Evolutionary conservation across 1,140 invertebrate genomes (phyloP).

Genomic region (Atta colombica): DNA sequence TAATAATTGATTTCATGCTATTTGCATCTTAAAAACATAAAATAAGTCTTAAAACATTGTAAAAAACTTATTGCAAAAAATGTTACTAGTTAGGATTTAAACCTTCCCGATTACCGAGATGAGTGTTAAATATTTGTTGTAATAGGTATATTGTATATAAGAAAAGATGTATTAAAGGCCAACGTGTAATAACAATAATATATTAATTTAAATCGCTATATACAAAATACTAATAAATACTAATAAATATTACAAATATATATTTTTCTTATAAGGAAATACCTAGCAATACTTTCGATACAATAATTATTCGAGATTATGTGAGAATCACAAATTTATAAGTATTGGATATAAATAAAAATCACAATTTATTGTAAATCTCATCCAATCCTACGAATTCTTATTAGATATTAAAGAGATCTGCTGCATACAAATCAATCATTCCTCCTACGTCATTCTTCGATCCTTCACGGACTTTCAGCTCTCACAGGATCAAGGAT

Average conservation of each 20-base stretch:
- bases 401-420: slow-evolving; percentile 38
- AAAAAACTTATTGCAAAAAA: too few species aligned
- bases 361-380: neutral
- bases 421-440: slow-evolving; percentile 38
- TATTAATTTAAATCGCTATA: too few species aligned
- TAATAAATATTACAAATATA: neutral
- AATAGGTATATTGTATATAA: too few species aligned
- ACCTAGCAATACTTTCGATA: neutral
- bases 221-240: neutral
- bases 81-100: too few species aligned
- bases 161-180: too few species aligned
- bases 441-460: slow-evolving; percentile 25
- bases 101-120: too few species aligned
- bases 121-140: too few species aligned
- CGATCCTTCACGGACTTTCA: slow-evolving; percentile 10
- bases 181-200: too few species aligned
- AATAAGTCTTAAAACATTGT: too few species aligned
- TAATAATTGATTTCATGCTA: too few species aligned
- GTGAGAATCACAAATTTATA: neutral
- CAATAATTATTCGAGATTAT: neutral
- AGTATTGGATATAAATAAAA: slow-evolving; percentile 5
- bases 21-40: too few species aligned
- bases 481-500: slow-evolving; percentile 50
- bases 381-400: neutral
- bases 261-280: neutral